Evolutionary conservation across 2,888 invertebrate genomes (phyloP).

Genomic region (Ochropleura plecta): DNA sequence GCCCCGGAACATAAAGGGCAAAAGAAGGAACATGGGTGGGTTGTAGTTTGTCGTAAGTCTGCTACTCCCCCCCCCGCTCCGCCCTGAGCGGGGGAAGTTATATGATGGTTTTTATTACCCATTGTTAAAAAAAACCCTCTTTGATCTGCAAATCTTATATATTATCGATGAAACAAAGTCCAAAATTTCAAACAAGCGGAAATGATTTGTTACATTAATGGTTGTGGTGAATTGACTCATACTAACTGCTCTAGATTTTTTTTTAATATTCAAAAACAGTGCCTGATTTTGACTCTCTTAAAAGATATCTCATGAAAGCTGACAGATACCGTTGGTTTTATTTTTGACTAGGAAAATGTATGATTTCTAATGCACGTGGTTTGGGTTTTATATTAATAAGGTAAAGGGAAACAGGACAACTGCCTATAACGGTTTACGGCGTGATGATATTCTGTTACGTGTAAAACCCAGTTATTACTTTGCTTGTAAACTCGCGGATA

Average conservation of each 20-base stretch:
- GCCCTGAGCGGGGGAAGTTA: too few species aligned
- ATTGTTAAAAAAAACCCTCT: too few species aligned
- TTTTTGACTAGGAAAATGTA: background rate
- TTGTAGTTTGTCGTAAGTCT: too few species aligned
- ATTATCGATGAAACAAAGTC: too few species aligned
- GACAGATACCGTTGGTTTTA: background rate
- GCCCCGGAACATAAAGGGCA: too few species aligned
- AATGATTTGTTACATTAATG: constrained; percentile 29
- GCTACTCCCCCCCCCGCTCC: too few species aligned
- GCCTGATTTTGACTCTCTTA: background rate
- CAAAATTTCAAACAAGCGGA: too few species aligned
- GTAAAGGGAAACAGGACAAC: background rate
- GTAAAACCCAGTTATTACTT: background rate
- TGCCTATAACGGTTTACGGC: background rate
- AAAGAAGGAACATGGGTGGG: too few species aligned
- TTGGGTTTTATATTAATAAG: constrained; percentile 16
- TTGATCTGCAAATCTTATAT: too few species aligned
- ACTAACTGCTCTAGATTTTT: constrained; percentile 51
- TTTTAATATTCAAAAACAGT: background rate
- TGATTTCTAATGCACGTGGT: constrained; percentile 42
- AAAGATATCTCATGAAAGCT: background rate
- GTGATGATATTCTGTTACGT: background rate
- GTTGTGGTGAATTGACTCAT: constrained; percentile 53
- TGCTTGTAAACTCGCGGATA: too few species aligned
- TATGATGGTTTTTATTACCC: too few species aligned